Base-by-base conservation (phyloP, 2,113 vertebrate genomes). In the Heloderma charlesbogerti region DNA sequence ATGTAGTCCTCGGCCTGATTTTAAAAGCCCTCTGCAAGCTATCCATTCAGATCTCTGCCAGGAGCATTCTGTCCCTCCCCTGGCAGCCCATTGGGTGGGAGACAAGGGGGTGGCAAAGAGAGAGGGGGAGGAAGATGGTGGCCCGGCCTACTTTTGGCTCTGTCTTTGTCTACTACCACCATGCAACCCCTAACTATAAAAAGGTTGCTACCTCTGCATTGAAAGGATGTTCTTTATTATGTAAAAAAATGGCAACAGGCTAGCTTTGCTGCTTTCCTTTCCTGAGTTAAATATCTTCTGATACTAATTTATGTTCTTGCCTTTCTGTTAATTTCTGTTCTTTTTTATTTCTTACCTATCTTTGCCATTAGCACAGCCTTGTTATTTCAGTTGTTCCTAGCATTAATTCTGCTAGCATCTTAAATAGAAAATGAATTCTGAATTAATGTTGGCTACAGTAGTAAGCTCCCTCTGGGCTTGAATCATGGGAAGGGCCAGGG, bases 251-350 rank as follows among this genome's bases (percentile, higher is more conserved):
- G n/a, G n/a, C n/a, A n/a, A n/a, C n/a, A n/a, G n/a, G 54, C 8
- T n/a, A 37, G 12, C 80, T 88, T 93, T n/a, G 31, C 27, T 89
- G 71, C n/a, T n/a, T n/a, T n/a, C n/a, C 75, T 94, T 94, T 91
- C 72, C 90, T 82, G 91, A 87, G 57, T 83, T 87, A 87, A 86
- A 60, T 88, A 77, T 74, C 84, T 8, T 94, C 63, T 31, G 71
- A 54, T 77, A 0, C 7, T 51, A 80, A 57, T 57, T 57, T 57
- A 7, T 57, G 54, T 7, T 57, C 13, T 57, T 57, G 54, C n/a
- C 4, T 57, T 57, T 57, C 54, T 57, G 54, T 57, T 57, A 5
- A 10, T 57, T 57, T 57, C 4, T 57, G 54, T 57, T 66, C 13
- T 60, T 92, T 94, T 29, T 51, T 51, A 13, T 51, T 45, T 45